Evolutionary conservation across 2,888 invertebrate species (phyloP).

Genomic region (Cephus rjabovi): DNA sequence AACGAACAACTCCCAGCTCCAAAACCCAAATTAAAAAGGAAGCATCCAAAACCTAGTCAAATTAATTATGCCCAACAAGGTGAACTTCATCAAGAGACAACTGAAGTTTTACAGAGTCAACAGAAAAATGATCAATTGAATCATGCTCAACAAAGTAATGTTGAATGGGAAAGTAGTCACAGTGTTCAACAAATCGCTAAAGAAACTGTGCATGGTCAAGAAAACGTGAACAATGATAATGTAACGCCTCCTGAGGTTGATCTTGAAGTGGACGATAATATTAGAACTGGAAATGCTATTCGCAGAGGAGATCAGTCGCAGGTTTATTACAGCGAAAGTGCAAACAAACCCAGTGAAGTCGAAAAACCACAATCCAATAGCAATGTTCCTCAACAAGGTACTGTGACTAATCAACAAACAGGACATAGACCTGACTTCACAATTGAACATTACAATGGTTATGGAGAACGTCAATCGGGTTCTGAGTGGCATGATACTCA

Average conservation of each 20-base stretch:
- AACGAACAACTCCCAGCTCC: not conserved
- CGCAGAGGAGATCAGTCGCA: not conserved
- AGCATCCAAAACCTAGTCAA: not conserved
- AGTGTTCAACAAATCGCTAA: not conserved
- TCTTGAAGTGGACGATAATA: not conserved
- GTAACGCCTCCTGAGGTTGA: not conserved
- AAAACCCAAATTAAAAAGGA: not conserved
- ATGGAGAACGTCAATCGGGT: slow-evolving; percentile 21
- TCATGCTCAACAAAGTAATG: not conserved
- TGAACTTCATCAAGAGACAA: not conserved
- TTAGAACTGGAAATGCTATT: slow-evolving; percentile 17
- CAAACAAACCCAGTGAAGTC: not conserved
- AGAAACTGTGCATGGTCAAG: not conserved
- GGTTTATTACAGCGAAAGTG: not conserved
- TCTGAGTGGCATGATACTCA: slow-evolving; percentile 46
- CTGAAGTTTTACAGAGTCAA: not conserved
- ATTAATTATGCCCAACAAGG: not conserved
- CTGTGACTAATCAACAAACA: not conserved
- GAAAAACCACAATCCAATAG: not conserved
- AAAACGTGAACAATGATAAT: not conserved
- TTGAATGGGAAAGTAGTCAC: not conserved
- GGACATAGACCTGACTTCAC: not conserved
- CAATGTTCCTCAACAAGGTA: not conserved
- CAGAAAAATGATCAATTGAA: not conserved
- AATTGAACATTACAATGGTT: slow-evolving; percentile 16